Percentiles rank a stretch among this genome's conserved stretches.
phyloP scores from a whole-genome alignment of 1,140 invertebrate species.

The Apolygus lucorum region DNA sequence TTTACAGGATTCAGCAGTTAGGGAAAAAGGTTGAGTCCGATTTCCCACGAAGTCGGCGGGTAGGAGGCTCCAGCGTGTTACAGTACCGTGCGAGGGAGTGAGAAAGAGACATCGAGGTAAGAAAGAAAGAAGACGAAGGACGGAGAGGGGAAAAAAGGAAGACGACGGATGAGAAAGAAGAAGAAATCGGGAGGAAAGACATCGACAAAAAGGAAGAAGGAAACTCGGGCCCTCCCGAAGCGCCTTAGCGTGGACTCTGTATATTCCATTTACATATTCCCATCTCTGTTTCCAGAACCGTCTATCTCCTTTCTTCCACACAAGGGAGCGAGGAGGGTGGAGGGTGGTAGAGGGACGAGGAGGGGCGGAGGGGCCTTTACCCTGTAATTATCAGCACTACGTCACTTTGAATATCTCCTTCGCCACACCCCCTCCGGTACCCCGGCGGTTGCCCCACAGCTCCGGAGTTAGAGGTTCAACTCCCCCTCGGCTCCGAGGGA shows the following conservation, averaged over 20 bases:
- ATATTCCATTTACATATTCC: constrained; percentile 19
- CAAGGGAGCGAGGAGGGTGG: not conserved
- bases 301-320: constrained; percentile 16
- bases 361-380: not conserved
- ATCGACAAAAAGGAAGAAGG: not conserved
- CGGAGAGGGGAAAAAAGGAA: not conserved
- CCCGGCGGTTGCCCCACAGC: no score
- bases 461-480: no score
- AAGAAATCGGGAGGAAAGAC: not conserved
- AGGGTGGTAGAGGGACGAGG: not conserved
- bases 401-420: constrained; percentile 20
- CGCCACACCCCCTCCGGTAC: constrained; percentile 18
- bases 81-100: no score
- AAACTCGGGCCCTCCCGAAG: not conserved
- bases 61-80: no score
- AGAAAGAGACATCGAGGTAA: not conserved
- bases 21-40: no score
- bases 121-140: constrained; percentile 7
- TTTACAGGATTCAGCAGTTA: no score
- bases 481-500: no score
- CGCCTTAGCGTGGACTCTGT: not conserved
- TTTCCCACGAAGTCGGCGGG: no score
- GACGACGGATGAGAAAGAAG: not conserved
- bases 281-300: constrained; percentile 10
- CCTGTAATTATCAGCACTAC: constrained; percentile 20